Evolutionary conservation across 2,797 vertebrate species (phyloP), one percentile per base, ranked within the genome.

Genomic region (Ficedula albicollis): DNA sequence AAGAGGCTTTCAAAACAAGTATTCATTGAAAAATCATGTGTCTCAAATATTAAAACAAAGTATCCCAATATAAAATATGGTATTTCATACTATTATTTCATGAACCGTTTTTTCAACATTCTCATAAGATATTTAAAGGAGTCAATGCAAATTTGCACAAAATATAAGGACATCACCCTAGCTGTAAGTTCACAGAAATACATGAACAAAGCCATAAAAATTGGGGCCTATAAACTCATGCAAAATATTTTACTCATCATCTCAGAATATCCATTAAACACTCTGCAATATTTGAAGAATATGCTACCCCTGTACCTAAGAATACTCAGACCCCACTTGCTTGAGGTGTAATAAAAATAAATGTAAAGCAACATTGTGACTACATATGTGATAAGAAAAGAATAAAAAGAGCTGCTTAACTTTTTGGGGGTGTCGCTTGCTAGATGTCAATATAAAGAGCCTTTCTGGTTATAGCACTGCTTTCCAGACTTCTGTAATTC

Each of bases 1-100:
- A 72, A 17, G 22, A 69, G 70, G 76, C 17, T 41, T 92, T 67
- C 55, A 87, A 75, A 86, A 52, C 26, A 82, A 36, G 89, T 77
- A 20, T 69, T 66, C 26, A 4, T 9, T 17, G 29, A 49, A 73
- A 89, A 87, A 69, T 55, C 12, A 9, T 7, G 12, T 88, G 39
- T 85, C 51, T 89, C 34, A 85, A 59, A 77, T 2, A 2, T 59
- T 55, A 55, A 82, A 94, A 48, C 59, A 3, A 87, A 74, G 13
- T 44, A 59, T 39, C 10, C n/a, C 67, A 25, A 44, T 11, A 59
- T 32, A 82, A 93, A 84, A 68, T 38, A 54, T 2, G 4, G 8
- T 30, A 52, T 68, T 73, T 66, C 13, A 11, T 52, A 51, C 26
- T 62, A 70, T 18, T 59, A 54, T 72, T 86, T 78, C 8, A 36